Conservation (phyloP, 2,888 invertebrate genomes). For the Tetrapedia diversipes region DNA sequence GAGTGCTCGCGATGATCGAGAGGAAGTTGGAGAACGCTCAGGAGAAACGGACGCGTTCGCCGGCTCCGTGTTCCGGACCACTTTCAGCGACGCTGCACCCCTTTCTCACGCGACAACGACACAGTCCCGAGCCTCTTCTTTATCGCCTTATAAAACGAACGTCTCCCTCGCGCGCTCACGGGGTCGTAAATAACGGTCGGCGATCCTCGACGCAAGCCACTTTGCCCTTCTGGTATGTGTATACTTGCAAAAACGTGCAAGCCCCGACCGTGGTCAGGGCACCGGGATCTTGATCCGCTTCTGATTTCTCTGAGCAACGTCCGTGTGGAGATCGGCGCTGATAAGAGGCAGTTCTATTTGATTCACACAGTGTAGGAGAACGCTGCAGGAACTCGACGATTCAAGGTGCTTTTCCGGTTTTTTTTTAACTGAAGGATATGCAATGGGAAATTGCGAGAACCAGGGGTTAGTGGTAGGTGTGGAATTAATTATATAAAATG, state of each 20-base stretch:
- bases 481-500: too few species aligned
- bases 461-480: neutral
- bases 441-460: too few species aligned
- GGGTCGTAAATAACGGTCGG: conserved; percentile 71
- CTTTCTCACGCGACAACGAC: conserved; percentile 43
- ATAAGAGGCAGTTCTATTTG: neutral
- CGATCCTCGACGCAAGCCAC: conserved; percentile 63
- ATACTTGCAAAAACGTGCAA: conserved; percentile 19
- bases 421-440: too few species aligned
- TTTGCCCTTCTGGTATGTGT: conserved; percentile 33
- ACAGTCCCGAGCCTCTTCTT: conserved; percentile 62
- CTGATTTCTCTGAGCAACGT: neutral
- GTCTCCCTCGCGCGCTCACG: conserved; percentile 54
- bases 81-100: conserved; percentile 59
- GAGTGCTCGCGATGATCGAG: conserved; percentile 24
- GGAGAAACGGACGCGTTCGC: neutral
- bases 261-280: neutral
- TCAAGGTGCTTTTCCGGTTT: too few species aligned
- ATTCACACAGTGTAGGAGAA: neutral
- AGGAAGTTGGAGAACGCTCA: neutral
- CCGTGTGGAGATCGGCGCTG: neutral
- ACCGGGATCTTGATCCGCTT: neutral
- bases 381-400: neutral
- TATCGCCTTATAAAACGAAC: conserved; percentile 76
- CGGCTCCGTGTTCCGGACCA: conserved; percentile 62